Conservation (phyloP, 2,888 invertebrate species). For the Cephus runcator region DNA sequence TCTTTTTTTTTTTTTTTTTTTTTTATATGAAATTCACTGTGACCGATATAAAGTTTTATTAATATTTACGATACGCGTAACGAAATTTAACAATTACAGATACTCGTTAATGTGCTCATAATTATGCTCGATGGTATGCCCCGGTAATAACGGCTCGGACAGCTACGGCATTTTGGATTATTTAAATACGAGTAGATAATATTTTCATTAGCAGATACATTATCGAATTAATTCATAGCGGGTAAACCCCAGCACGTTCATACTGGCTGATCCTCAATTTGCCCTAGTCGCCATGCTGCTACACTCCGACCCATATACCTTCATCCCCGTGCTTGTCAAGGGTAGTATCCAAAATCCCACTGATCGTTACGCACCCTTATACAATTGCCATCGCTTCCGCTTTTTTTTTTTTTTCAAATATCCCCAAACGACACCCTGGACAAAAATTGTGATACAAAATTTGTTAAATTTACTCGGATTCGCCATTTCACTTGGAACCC, state of each 20-base stretch:
- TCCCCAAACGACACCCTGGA: background rate
- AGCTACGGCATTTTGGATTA: slow-evolving; percentile 30
- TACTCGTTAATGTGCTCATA: background rate
- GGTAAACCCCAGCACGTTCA: background rate
- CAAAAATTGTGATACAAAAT: background rate
- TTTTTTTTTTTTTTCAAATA: background rate
- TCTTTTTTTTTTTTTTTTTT: background rate
- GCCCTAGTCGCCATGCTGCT: background rate
- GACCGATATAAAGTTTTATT: background rate
- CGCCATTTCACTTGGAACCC: background rate
- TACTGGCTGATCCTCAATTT: background rate
- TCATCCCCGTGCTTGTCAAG: background rate
- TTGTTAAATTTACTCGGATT: background rate
- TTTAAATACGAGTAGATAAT: slow-evolving; percentile 40
- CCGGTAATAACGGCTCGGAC: slow-evolving; percentile 38
- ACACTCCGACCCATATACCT: background rate
- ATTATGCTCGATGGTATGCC: slow-evolving; percentile 21
- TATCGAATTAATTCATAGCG: slow-evolving; percentile 34
- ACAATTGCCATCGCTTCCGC: background rate
- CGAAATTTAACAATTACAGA: slow-evolving; percentile 28
- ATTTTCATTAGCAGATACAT: slow-evolving; percentile 39
- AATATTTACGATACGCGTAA: background rate
- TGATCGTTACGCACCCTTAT: background rate
- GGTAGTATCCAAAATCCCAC: background rate
- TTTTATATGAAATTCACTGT: background rate